These are phyloP conservation scores for Nyctereutes procyonoides DNA, from an alignment of 2,113 vertebrate genomes.

Conservation along the genomic window DNA sequence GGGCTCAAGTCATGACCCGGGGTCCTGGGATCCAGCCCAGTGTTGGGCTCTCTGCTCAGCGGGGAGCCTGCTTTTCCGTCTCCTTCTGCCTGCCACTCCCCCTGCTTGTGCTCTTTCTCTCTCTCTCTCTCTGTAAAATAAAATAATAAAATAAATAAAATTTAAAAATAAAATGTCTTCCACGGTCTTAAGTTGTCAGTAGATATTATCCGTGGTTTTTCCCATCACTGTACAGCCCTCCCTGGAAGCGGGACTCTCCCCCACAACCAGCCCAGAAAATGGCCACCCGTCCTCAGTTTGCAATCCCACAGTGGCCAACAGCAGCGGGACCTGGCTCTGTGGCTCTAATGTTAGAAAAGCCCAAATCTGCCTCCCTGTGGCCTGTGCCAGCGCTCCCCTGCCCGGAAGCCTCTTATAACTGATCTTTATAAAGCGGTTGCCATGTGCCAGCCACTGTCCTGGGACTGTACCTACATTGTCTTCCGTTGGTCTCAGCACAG, in stretches of 20 bases:
- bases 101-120: too few relatives aligned
- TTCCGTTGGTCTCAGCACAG: background rate
- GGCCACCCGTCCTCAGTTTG: background rate
- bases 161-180: too few relatives aligned
- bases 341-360: background rate
- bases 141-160: too few relatives aligned
- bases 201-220: background rate
- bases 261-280: background rate
- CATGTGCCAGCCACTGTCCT: background rate
- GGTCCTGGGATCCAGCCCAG: too few relatives aligned
- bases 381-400: background rate
- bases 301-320: rapidly evolving
- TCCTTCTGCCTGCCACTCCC: too few relatives aligned
- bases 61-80: too few relatives aligned
- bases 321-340: background rate
- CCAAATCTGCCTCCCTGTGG: background rate
- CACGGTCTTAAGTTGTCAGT: background rate
- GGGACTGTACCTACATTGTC: rapidly evolving
- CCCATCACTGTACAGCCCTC: background rate
- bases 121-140: too few relatives aligned
- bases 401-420: background rate
- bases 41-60: too few relatives aligned
- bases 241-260: rapidly evolving
- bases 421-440: background rate
- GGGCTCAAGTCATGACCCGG: too few relatives aligned